Evolutionary conservation across 2,888 invertebrate genomes (phyloP), one percentile per base, ranked within the genome.

Genomic region (Hoplodrina blanda): DNA sequence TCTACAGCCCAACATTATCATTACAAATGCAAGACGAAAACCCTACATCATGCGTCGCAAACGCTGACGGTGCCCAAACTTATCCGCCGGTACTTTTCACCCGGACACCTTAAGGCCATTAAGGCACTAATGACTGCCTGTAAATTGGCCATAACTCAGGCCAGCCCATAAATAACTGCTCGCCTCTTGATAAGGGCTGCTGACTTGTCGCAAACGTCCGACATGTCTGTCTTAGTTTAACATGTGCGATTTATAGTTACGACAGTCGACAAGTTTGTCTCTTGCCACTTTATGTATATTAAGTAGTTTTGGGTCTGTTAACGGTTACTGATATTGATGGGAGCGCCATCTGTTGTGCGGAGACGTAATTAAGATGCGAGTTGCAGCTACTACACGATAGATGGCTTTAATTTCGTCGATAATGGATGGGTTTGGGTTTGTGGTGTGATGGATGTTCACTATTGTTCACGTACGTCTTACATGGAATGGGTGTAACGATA

Each of bases 81-180:
- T 91, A 92, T 91, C 92, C 91, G 74, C 82, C 89, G 88, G 90
- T 92, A 93, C 93, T 95, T 95, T 93, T 84, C 84, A 85, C 84
- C 91, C 93, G 91, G 94, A 93, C 95, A 95, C 95, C 95, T 95
- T 94, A 83, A 90, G 93, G 93, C 94, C 95, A 95, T 95, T 95
- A 95, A 92, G 93, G 92, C 91, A 91, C 88, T 96, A 96, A 96
- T 95, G 96, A 95, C 95, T 95, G 93, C 89, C 94, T 95, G 95
- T 93, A 95, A 95, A 96, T 96, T 95, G 95, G 95, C 95, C 94
- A 94, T 95, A 96, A 95, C 91, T 96, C 95, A 95, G 93, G 85
- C 87, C 83, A 80, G 87, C 90, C 91, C 92, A 92, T 96, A 96
- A 95, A 96, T 96, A 96, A 95, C 94, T 84, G 90, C 87, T 86